Evolutionary conservation across 1,140 invertebrate species (phyloP).

Genomic region (Metopolophium dirhodum): DNA sequence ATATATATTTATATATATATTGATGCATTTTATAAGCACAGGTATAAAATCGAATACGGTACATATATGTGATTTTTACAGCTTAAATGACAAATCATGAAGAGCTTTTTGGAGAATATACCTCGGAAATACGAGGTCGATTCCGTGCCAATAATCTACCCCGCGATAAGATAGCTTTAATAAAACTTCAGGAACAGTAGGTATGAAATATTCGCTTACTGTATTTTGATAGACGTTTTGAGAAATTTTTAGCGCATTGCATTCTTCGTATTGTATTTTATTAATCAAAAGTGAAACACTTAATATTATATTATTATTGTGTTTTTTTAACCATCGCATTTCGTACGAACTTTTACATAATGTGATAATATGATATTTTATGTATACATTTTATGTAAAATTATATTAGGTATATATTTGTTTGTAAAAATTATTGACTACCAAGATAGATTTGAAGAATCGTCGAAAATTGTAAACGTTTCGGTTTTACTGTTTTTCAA

Average conservation of each 20-base stretch:
- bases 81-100: slow-evolving; percentile 44
- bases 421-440: no score
- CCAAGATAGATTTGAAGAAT: no score
- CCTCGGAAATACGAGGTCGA: neutral
- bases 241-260: neutral
- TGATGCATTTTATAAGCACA: neutral
- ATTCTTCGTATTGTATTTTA: neutral
- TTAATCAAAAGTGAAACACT: neutral
- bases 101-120: slow-evolving; percentile 5
- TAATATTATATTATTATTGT: neutral
- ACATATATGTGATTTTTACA: slow-evolving; percentile 22
- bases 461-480: neutral
- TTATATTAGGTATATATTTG: neutral
- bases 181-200: neutral
- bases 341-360: neutral
- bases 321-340: neutral
- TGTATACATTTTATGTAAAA: neutral
- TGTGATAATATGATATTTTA: neutral
- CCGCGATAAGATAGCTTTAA: neutral
- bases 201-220: neutral
- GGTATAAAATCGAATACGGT: slow-evolving; percentile 21
- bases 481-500: neutral
- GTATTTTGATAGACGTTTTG: neutral
- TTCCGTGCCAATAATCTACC: neutral
- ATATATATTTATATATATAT: slow-evolving; percentile 14